Conservation (phyloP, 2,113 vertebrate genomes). For the Paedocypris sp. region DNA sequence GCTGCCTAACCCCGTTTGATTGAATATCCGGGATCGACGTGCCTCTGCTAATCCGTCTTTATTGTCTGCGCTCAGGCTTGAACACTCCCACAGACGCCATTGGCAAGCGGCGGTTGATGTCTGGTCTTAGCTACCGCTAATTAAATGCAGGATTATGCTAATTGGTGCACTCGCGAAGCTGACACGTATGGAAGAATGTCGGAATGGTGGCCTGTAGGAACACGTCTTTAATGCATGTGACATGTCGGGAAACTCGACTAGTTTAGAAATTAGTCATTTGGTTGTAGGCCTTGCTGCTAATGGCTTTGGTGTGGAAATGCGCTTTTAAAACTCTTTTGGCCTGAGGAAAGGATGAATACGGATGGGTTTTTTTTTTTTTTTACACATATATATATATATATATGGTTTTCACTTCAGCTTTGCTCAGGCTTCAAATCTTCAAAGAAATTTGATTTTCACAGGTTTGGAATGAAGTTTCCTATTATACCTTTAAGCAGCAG, state of each 20-base stretch:
- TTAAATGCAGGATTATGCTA: constrained; percentile 63
- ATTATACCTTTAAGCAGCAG: no score
- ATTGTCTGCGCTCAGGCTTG: constrained; percentile 37
- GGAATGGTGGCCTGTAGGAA: constrained; percentile 38
- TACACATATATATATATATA: no score
- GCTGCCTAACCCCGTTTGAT: constrained; percentile 33
- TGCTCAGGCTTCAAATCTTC: no score
- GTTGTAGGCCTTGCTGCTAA: background rate
- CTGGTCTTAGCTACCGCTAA: constrained; percentile 47
- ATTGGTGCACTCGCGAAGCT: constrained; percentile 46
- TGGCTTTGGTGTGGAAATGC: no score
- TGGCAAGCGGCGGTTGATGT: constrained; percentile 50
- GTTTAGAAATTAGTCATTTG: background rate
- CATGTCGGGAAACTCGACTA: constrained; percentile 3
- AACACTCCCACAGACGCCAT: constrained; percentile 33
- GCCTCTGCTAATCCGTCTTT: constrained; percentile 31
- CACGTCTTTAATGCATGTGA: constrained; percentile 8
- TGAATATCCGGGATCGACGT: constrained; percentile 28
- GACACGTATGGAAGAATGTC: constrained; percentile 32
- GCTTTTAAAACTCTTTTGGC: no score
- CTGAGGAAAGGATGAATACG: no score
- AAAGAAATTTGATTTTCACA: no score
- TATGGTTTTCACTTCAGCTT: no score
- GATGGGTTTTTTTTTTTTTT: no score
- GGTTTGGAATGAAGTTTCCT: no score